Evolutionary conservation across 2,888 invertebrate species (phyloP).

Genomic region (Carabus problematicus): DNA sequence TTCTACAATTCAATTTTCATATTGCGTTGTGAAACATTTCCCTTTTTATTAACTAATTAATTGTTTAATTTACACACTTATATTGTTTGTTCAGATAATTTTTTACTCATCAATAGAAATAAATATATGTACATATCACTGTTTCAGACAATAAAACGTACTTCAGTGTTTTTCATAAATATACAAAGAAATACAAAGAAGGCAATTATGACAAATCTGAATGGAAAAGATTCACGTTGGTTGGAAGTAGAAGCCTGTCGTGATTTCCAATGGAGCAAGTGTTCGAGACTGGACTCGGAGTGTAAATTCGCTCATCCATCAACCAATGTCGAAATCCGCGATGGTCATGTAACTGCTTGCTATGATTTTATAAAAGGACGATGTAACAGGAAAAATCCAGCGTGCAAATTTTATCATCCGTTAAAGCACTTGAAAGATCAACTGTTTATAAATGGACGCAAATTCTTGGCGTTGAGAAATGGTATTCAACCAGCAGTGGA

Average conservation of each 20-base stretch:
- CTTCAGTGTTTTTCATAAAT: no score
- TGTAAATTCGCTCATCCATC: conserved; percentile 21
- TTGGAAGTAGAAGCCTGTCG: conserved; percentile 21
- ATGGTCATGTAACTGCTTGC: conserved; percentile 23
- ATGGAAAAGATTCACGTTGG: conserved; percentile 26
- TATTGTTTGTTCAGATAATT: no score
- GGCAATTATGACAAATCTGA: neutral
- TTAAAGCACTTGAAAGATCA: conserved; percentile 13
- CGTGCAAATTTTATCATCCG: conserved; percentile 25
- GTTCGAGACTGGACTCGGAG: conserved; percentile 19
- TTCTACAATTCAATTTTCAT: no score
- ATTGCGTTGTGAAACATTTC: no score
- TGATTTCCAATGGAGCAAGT: conserved; percentile 18
- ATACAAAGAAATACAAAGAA: no score
- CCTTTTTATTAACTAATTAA: no score
- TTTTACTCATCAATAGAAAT: no score
- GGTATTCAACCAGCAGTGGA: no score
- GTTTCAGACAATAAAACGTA: no score
- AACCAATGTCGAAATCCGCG: neutral
- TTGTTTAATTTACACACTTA: no score
- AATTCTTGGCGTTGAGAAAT: neutral
- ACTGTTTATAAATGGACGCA: conserved; percentile 23
- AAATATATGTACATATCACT: no score
- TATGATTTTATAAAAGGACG: conserved; percentile 25
- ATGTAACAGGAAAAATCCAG: conserved; percentile 17